Percentiles rank a stretch among this genome's conserved stretches.
These are phyloP conservation scores for Ctenicera cuprea DNA, from an alignment of 2,888 invertebrate species.

Conservation along the genomic window DNA sequence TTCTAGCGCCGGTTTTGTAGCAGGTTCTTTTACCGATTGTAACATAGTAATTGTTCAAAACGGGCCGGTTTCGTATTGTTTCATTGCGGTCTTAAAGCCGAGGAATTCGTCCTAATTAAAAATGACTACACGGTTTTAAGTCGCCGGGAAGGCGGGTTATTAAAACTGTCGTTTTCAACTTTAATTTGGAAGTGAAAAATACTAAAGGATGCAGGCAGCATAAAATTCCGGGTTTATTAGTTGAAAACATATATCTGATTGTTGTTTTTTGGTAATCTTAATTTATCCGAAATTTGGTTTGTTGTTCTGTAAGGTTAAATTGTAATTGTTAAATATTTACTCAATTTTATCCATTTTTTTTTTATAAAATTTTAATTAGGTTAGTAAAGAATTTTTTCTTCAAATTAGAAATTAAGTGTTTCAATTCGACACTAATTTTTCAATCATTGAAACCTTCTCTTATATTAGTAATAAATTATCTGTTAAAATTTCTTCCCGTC, in stretches of 20 bases:
- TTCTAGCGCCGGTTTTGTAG: slow-evolving; percentile 25
- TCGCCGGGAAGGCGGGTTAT: not conserved
- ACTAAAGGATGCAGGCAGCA: not conserved
- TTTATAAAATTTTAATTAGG: too few relatives aligned
- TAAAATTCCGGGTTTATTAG: not conserved
- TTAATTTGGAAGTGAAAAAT: not conserved
- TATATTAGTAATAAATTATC: too few relatives aligned
- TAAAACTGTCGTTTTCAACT: not conserved
- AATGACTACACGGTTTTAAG: slow-evolving; percentile 1
- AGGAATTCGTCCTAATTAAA: slow-evolving; percentile 43
- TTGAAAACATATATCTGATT: not conserved
- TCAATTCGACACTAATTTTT: too few relatives aligned
- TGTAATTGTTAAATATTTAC: too few relatives aligned
- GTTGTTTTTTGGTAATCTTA: not conserved
- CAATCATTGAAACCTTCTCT: too few relatives aligned
- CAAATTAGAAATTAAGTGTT: not conserved
- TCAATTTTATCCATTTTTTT: too few relatives aligned
- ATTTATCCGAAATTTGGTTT: too few relatives aligned
- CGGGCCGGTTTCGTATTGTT: slow-evolving; percentile 28
- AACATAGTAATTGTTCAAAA: slow-evolving; percentile 36
- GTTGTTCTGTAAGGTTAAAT: too few relatives aligned
- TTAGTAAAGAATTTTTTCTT: not conserved
- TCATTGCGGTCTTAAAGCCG: slow-evolving; percentile 27
- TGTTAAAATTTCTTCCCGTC: too few relatives aligned
- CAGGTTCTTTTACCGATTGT: slow-evolving; percentile 34